phyloP scores from a whole-genome alignment of 1,140 invertebrate species.

The Procambarus clarkii region DNA sequence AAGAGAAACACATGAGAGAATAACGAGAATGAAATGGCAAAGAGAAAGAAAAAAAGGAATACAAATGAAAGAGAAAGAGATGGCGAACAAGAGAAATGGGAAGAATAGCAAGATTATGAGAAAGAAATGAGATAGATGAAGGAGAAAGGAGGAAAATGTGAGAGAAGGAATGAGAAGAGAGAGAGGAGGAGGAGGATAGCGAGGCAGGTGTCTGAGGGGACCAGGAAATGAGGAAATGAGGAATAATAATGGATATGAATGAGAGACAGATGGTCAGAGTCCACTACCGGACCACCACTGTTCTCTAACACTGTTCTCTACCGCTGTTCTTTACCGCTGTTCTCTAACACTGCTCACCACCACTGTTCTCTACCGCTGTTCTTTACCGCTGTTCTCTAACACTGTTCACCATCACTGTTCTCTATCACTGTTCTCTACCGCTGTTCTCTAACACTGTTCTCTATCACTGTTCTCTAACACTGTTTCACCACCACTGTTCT shows the following conservation, averaged over 20 bases:
- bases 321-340: too few species aligned
- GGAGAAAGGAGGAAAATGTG: background rate
- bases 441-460: too few species aligned
- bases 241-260: conserved; percentile 3
- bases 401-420: background rate
- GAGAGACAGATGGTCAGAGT: background rate
- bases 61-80: background rate
- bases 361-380: too few species aligned
- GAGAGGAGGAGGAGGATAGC: background rate
- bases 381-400: background rate
- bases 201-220: background rate
- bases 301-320: background rate
- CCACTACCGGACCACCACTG: background rate
- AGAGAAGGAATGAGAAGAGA: background rate
- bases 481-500: background rate
- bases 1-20: too few species aligned
- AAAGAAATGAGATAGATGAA: background rate
- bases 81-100: background rate
- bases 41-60: background rate
- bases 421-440: too few species aligned
- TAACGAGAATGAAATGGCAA: too few species aligned
- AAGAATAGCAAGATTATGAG: background rate
- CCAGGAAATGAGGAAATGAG: background rate
- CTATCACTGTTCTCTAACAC: too few species aligned
- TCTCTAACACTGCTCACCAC: too few species aligned